phyloP scores from a whole-genome alignment of 2,113 vertebrate genomes.

The Charadrius vociferus region DNA sequence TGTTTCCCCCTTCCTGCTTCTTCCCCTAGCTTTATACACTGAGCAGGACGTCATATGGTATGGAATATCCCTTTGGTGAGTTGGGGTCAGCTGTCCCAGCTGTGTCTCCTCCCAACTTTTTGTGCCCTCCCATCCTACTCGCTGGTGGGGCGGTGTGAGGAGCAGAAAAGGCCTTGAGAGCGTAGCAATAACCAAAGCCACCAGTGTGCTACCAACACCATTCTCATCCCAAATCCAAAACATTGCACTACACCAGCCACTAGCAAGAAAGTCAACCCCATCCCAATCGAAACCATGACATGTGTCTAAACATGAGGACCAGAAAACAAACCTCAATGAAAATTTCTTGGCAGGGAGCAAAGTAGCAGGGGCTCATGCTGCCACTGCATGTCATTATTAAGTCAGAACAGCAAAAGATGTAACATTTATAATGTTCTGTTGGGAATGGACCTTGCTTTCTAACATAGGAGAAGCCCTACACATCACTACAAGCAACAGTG shows the following conservation, averaged over 20 bases:
- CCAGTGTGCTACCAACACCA: not conserved
- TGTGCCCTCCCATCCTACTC: not conserved
- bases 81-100: not conserved
- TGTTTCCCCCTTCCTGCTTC: not conserved
- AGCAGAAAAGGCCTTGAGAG: not conserved
- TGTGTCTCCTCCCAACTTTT: not conserved
- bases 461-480: not conserved
- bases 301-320: not conserved
- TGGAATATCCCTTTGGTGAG: not conserved
- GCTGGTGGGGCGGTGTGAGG: not conserved
- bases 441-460: not conserved
- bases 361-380: not conserved
- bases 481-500: not conserved
- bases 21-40: not conserved
- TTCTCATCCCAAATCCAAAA: not conserved
- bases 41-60: not conserved
- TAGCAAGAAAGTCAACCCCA: not conserved
- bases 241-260: not conserved
- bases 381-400: not conserved
- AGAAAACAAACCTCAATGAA: not conserved
- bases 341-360: not conserved
- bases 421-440: not conserved
- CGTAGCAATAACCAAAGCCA: not conserved
- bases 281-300: not conserved
- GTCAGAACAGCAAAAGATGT: not conserved